Percentiles rank a stretch among this genome's conserved stretches.
These are phyloP conservation scores for Hepsetus odoe DNA, from an alignment of 2,113 vertebrate species.

Conservation along the genomic window DNA sequence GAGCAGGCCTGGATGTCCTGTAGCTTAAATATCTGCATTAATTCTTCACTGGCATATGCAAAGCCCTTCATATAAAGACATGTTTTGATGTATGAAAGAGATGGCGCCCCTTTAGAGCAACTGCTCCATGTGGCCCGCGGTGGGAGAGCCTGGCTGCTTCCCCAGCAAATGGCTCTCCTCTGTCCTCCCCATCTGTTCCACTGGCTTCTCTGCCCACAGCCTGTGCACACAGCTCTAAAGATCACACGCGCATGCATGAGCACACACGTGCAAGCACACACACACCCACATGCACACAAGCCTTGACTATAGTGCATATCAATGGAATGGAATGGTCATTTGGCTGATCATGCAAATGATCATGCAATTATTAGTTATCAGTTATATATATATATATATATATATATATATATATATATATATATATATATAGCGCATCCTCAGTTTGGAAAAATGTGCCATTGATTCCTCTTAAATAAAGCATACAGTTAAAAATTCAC, in stretches of 20 bases:
- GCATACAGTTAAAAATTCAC: no score
- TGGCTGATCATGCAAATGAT: no score
- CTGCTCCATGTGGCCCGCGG: slow-evolving; percentile 43
- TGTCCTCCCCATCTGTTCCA: slow-evolving; percentile 55
- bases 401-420: no score
- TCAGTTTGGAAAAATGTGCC: no score
- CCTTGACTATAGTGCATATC: not conserved
- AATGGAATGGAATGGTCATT: no score
- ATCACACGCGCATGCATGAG: slow-evolving; percentile 12
- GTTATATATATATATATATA: no score
- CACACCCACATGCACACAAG: slow-evolving; percentile 17
- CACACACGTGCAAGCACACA: not conserved
- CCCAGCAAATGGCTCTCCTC: slow-evolving; percentile 56
- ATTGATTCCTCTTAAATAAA: no score
- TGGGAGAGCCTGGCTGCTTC: slow-evolving; percentile 47
- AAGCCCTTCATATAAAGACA: slow-evolving; percentile 32
- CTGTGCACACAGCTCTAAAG: slow-evolving; percentile 14
- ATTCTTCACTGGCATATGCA: slow-evolving; percentile 41
- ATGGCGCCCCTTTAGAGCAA: slow-evolving; percentile 28
- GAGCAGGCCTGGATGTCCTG: not conserved
- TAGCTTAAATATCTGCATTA: slow-evolving; percentile 19
- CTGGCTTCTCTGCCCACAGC: slow-evolving; percentile 45
- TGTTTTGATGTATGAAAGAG: slow-evolving; percentile 43
- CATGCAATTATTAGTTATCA: no score
- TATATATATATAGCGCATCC: no score